phyloP scores from a whole-genome alignment of 2,888 invertebrate genomes.

The Agriopis leucophaearia region DNA sequence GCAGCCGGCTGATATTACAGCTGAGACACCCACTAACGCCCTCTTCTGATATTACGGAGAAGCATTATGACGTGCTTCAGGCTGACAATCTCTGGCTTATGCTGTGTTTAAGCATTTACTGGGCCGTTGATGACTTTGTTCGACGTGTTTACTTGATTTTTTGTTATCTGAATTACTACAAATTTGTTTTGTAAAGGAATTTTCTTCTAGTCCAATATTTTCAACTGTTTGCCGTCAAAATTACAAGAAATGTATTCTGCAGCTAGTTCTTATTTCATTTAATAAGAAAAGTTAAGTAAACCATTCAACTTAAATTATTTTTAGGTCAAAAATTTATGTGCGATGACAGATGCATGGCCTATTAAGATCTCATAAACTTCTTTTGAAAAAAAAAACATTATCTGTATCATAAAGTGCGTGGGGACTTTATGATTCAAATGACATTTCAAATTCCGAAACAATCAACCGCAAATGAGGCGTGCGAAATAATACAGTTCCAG shows the following conservation, averaged over 20 bases:
- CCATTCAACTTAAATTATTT: neutral
- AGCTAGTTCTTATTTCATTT: too few relatives aligned
- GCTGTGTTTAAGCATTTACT: conserved; percentile 60
- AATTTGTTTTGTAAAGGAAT: conserved; percentile 3
- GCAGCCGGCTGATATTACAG: conserved; percentile 80
- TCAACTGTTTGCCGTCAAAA: neutral
- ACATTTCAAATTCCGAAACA: conserved; percentile 3
- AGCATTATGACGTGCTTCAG: conserved; percentile 81
- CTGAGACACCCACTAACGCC: conserved; percentile 80
- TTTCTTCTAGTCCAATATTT: neutral
- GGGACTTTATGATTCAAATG: neutral
- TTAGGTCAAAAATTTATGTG: too few relatives aligned
- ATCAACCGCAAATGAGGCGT: conserved; percentile 73
- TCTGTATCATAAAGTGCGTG: too few relatives aligned
- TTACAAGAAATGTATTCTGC: neutral
- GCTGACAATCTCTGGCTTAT: conserved; percentile 76
- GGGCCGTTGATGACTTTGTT: conserved; percentile 47
- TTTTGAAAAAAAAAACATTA: neutral
- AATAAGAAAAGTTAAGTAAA: neutral
- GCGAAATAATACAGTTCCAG: conserved; percentile 78
- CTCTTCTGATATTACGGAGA: conserved; percentile 80
- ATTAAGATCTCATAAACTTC: too few relatives aligned
- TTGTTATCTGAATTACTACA: conserved; percentile 14
- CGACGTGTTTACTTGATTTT: conserved; percentile 45
- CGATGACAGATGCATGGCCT: too few relatives aligned